phyloP scores from a whole-genome alignment of 64 coral and sea anemone genomes.

The Actinia equina region DNA sequence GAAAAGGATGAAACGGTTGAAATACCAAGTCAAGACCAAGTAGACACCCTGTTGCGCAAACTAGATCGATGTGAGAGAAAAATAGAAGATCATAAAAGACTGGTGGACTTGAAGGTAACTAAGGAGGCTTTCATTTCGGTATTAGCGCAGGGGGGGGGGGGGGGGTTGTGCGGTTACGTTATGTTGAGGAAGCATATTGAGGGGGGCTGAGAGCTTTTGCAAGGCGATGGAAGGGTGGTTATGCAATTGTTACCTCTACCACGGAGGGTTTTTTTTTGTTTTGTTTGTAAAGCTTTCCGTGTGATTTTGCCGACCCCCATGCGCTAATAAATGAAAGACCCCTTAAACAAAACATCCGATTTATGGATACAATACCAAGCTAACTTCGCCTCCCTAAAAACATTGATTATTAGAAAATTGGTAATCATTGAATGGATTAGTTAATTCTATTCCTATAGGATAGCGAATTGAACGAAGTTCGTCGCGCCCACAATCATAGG shows the following conservation, averaged over 20 bases:
- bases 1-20: constrained; percentile 4
- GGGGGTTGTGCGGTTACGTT: too few species aligned
- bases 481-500: constrained; percentile 64
- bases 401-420: background rate
- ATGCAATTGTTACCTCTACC: too few species aligned
- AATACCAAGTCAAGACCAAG: background rate
- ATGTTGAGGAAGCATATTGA: too few species aligned
- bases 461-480: constrained; percentile 55
- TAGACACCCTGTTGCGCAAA: constrained; percentile 6
- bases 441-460: background rate
- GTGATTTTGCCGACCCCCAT: too few species aligned
- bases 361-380: too few species aligned
- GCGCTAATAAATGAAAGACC: too few species aligned
- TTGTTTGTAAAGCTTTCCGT: background rate
- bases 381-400: background rate
- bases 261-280: too few species aligned
- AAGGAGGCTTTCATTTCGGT: too few species aligned
- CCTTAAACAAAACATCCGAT: too few species aligned
- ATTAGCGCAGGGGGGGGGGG: too few species aligned
- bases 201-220: too few species aligned
- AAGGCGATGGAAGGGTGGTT: too few species aligned
- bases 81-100: constrained; percentile 39
- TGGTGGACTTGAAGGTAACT: constrained; percentile 49
- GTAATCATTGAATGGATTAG: background rate
- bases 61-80: constrained; percentile 23